phyloP scores from a whole-genome alignment of 1,140 invertebrate genomes.

The Pogonomyrmex californicus region DNA sequence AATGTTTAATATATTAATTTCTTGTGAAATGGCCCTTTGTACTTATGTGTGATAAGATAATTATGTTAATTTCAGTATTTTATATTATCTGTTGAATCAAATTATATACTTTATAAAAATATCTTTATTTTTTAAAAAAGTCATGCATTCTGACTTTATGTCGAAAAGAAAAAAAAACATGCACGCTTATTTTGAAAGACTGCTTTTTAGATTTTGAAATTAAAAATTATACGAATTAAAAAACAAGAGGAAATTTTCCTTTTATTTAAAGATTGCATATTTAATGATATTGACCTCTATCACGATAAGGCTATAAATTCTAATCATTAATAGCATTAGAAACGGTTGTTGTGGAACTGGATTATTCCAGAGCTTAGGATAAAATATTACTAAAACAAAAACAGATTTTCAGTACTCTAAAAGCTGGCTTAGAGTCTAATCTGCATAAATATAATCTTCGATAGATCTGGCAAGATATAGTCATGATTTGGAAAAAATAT shows the following conservation, averaged over 20 bases:
- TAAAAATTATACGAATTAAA: conserved; percentile 44
- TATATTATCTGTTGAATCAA: conserved; percentile 19
- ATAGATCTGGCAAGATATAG: conserved; percentile 33
- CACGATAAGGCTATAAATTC: conserved; percentile 31
- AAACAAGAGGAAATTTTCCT: conserved; percentile 18
- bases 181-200: conserved; percentile 66
- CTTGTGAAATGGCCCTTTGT: conserved; percentile 17
- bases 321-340: conserved; percentile 56
- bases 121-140: background rate
- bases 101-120: conserved; percentile 14
- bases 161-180: conserved; percentile 42
- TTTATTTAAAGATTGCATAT: conserved; percentile 63
- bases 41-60: conserved; percentile 30
- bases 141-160: background rate
- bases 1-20: conserved; percentile 19
- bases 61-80: conserved; percentile 35
- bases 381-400: conserved; percentile 48
- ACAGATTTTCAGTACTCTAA: conserved; percentile 59
- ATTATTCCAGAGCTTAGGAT: conserved; percentile 55
- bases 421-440: conserved; percentile 56
- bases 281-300: conserved; percentile 47
- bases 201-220: conserved; percentile 62
- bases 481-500: conserved; percentile 37
- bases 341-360: conserved; percentile 41
- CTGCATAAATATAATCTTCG: conserved; percentile 38